These are phyloP conservation scores for Himalopsyche kuldschensis DNA, from an alignment of 2,888 invertebrate genomes.

Conservation along the genomic window DNA sequence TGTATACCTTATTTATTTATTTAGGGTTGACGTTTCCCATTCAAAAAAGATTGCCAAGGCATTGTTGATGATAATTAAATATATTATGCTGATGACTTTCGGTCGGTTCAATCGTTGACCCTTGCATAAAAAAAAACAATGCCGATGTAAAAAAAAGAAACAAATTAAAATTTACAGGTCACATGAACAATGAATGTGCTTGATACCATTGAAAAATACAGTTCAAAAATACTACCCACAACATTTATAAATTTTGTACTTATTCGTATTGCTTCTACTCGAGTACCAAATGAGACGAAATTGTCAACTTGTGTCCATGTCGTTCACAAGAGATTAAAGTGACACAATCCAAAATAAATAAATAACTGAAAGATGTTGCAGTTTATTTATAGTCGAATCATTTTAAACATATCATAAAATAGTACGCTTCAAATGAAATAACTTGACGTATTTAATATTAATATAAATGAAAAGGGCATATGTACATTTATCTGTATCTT, in stretches of 20 bases:
- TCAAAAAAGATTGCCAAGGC: not conserved
- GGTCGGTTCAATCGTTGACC: not conserved
- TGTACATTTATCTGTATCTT: not conserved
- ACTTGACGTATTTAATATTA: not conserved
- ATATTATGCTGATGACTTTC: not conserved
- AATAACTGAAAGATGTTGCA: too few relatives aligned
- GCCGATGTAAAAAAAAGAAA: not conserved
- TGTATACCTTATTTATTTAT: not conserved
- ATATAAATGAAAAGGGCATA: not conserved
- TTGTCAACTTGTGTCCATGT: too few relatives aligned
- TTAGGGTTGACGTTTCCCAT: not conserved
- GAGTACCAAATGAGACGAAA: too few relatives aligned
- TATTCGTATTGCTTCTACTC: too few relatives aligned
- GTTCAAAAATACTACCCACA: not conserved
- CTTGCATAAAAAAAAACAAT: not conserved
- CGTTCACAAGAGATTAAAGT: too few relatives aligned
- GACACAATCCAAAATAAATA: too few relatives aligned
- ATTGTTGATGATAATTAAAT: not conserved
- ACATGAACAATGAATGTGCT: not conserved
- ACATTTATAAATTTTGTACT: too few relatives aligned
- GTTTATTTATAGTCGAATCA: too few relatives aligned
- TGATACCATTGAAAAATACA: not conserved
- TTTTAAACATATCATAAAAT: too few relatives aligned
- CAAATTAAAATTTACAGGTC: not conserved
- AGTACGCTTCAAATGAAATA: too few relatives aligned